Evolutionary conservation across 2,797 vertebrate genomes (phyloP).

Genomic region (Clamator glandarius): DNA sequence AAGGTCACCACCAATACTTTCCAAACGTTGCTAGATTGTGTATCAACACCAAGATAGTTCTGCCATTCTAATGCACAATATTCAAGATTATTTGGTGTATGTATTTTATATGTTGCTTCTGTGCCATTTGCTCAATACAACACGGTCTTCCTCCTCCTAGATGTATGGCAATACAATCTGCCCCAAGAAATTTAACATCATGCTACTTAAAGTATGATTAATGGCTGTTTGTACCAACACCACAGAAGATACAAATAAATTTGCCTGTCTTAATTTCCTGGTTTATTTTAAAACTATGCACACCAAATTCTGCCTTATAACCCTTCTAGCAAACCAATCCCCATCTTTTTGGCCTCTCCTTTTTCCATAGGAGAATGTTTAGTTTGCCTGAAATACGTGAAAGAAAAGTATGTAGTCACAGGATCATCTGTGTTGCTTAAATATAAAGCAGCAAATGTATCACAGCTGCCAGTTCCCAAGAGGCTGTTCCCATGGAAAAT

Average conservation of each 20-base stretch:
- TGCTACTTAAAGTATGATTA: not conserved
- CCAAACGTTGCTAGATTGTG: not conserved
- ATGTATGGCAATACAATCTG: not conserved
- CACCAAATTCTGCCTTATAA: not conserved
- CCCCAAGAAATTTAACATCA: not conserved
- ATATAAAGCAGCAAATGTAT: not conserved
- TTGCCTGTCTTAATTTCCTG: not conserved
- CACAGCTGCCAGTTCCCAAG: conserved; percentile 10
- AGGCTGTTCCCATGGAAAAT: conserved; percentile 33
- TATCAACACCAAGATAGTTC: not conserved
- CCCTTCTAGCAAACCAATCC: not conserved
- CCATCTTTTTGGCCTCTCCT: not conserved
- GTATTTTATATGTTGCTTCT: not conserved
- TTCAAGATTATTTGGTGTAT: not conserved
- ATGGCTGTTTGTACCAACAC: not conserved
- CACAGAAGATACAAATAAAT: not conserved
- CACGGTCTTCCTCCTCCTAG: not conserved
- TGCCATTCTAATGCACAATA: not conserved
- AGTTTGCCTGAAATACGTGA: not conserved
- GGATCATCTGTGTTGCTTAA: not conserved
- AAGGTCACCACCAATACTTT: not conserved
- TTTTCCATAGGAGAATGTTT: not conserved
- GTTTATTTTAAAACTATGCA: not conserved
- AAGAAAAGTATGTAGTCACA: not conserved
- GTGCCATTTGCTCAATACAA: not conserved